These are phyloP conservation scores for Bombus waltoni DNA, from an alignment of 1,140 invertebrate genomes.

Conservation along the genomic window DNA sequence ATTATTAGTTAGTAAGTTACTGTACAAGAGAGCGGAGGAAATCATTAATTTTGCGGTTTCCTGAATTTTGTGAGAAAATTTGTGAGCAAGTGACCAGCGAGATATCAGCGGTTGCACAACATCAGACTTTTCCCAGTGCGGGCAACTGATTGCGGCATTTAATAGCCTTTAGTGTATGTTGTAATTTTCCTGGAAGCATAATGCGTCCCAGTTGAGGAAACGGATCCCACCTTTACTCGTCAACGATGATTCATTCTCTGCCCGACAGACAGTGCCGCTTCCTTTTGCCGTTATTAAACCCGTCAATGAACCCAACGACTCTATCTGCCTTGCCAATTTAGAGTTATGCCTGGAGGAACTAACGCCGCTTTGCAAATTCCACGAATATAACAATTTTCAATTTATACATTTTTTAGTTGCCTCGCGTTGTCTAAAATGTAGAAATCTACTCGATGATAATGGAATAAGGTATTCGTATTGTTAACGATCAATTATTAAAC, in stretches of 20 bases:
- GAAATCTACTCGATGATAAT: not conserved
- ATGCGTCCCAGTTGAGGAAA: slow-evolving; percentile 52
- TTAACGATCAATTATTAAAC: no score
- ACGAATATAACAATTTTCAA: not conserved
- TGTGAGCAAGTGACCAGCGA: not conserved
- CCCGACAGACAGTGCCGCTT: slow-evolving; percentile 36
- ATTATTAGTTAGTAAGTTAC: not conserved
- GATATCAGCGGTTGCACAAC: slow-evolving; percentile 39
- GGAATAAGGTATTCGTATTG: not conserved
- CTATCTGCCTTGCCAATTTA: not conserved
- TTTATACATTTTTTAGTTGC: not conserved
- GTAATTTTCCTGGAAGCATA: slow-evolving; percentile 59
- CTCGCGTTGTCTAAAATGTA: not conserved
- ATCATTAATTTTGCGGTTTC: not conserved
- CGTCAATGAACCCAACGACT: slow-evolving; percentile 20
- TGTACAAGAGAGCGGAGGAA: not conserved
- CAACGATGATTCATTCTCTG: slow-evolving; percentile 58
- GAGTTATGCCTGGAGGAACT: not conserved
- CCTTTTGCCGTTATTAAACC: slow-evolving; percentile 31
- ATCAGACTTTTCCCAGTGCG: slow-evolving; percentile 35
- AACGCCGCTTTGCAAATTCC: not conserved
- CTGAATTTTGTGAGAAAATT: not conserved
- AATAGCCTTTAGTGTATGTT: slow-evolving; percentile 44
- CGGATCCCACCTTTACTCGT: slow-evolving; percentile 54
- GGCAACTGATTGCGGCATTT: slow-evolving; percentile 50